Evolutionary conservation across 2,888 invertebrate species (phyloP), one percentile per base, ranked within the genome.

Genomic region (Omphaloscelis lunosa): DNA sequence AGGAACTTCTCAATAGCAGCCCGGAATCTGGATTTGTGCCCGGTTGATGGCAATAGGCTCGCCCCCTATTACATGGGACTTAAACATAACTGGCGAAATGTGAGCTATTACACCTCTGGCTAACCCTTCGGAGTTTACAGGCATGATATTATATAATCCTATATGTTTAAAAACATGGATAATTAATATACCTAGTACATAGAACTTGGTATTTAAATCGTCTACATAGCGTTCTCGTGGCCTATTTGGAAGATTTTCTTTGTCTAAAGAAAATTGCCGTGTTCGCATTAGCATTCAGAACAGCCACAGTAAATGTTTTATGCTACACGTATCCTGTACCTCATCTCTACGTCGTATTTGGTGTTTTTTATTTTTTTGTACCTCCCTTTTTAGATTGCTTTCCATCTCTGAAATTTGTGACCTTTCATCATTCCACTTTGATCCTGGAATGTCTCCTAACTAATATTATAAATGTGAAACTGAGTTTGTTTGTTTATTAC

Each of bases 261-360:
- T 29, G 59, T 59, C 59, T 59, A 7, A 48, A 72, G 72, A 27
- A 65, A 77, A 82, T 82, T 82, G 68, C 63, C 68, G 51, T 63
- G 62, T 56, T 15, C 58, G 9, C 39, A 82, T 81, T 82, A 77
- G 53, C 63, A 81, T 82, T 81, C 80, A 2, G 39, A 69, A 41
- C 77, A 68, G 80, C 23, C n/a, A 41, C 53, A 39, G 20, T 29
- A 27, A 77, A 80, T 72, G 67, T 81, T 81, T 80, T 39, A 80
- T 65, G 63, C 45, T 59, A 23, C 29, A 69, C 58, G 58, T 65
- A 76, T 61, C 23, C n/a, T 51, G 17, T 41, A 7, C 20, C 41
- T 34, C 41, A 41, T 58, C 56, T 58, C 34, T 34, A 8, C 34
- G 65, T 27, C 58, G 66, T 66, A 62, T 66, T 66, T 79, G 61